Evolutionary conservation across 92 coral and sea anemone species (phyloP).

Genomic region (Bergia puertoricense): DNA sequence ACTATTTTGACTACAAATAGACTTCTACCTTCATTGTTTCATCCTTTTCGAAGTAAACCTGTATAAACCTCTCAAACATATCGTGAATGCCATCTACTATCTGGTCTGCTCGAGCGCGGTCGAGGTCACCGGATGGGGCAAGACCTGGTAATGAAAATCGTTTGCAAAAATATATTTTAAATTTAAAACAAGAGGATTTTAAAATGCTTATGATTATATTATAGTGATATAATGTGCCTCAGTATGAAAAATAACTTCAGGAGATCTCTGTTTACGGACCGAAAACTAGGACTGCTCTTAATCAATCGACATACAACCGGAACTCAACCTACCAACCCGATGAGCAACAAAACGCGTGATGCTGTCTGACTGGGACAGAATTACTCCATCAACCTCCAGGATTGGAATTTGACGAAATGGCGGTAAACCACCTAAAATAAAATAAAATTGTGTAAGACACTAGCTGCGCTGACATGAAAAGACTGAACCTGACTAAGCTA

Average conservation of each 20-base stretch:
- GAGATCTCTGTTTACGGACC: too few species aligned
- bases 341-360: constrained; percentile 24
- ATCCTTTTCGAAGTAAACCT: constrained; percentile 38
- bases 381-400: constrained; percentile 19
- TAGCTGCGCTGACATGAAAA: too few species aligned
- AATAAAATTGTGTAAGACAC: not conserved
- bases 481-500: too few species aligned
- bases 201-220: not conserved
- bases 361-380: constrained; percentile 7
- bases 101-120: constrained; percentile 46
- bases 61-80: constrained; percentile 13
- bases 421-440: constrained; percentile 15
- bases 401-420: constrained; percentile 29
- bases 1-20: not conserved
- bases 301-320: too few species aligned
- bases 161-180: not conserved
- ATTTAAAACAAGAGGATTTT: not conserved
- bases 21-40: constrained; percentile 41
- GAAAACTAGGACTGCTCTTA: too few species aligned
- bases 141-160: constrained; percentile 22
- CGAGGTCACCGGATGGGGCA: constrained; percentile 40
- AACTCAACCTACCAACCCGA: not conserved
- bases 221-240: not conserved
- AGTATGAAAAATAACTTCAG: not conserved
- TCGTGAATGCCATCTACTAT: constrained; percentile 44